Conservation (phyloP, 1,140 invertebrate species). For the Drosophila persimilis region DNA sequence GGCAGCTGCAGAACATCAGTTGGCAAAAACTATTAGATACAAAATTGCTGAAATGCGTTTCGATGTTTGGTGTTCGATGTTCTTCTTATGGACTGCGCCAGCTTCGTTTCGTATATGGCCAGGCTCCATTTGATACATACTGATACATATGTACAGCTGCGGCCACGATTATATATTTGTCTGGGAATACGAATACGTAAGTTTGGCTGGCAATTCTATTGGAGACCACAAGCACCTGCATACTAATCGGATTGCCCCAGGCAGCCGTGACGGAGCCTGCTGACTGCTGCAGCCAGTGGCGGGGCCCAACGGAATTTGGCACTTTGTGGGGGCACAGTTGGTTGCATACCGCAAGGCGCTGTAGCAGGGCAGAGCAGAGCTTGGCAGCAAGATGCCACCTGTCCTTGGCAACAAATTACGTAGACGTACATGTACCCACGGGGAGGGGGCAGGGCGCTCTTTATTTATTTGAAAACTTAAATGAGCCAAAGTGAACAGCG, state of each 20-base stretch:
- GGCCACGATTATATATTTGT: constrained; percentile 25
- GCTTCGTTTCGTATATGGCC: constrained; percentile 62
- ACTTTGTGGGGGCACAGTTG: constrained; percentile 33
- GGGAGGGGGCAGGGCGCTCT: constrained; percentile 15
- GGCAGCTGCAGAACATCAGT: constrained; percentile 66
- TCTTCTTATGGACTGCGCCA: constrained; percentile 42
- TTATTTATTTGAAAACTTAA: constrained; percentile 63
- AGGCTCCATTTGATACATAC: constrained; percentile 43
- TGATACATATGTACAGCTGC: neutral
- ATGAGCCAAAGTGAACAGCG: constrained; percentile 50
- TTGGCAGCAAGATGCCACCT: constrained; percentile 11
- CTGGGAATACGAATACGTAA: constrained; percentile 23
- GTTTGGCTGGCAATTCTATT: constrained; percentile 57
- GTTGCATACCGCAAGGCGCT: constrained; percentile 63
- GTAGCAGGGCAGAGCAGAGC: constrained; percentile 8
- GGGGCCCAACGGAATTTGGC: constrained; percentile 60
- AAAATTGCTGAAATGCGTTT: constrained; percentile 58
- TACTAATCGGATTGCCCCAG: constrained; percentile 63
- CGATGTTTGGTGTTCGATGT: constrained; percentile 22
- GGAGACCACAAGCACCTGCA: constrained; percentile 59
- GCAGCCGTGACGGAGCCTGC: constrained; percentile 23
- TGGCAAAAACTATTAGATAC: constrained; percentile 65
- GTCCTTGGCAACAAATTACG: constrained; percentile 47
- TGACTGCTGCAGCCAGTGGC: constrained; percentile 51
- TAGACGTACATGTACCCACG: constrained; percentile 26